Conservation (phyloP, 2,888 invertebrate species). For the Amphipyra berbera region DNA sequence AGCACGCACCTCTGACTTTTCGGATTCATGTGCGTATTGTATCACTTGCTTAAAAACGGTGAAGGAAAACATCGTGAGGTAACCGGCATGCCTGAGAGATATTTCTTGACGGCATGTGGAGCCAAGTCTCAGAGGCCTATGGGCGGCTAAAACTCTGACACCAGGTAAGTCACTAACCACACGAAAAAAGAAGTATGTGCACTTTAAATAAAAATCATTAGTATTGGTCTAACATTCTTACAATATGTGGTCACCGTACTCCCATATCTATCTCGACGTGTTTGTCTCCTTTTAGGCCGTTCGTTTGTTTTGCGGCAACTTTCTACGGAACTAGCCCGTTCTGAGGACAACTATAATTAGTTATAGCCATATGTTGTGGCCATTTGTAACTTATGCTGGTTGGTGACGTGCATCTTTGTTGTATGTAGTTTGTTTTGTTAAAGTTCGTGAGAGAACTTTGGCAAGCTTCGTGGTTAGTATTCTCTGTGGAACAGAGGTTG, state of each 20-base stretch:
- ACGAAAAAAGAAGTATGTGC: too few relatives aligned
- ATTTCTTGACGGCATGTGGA: too few relatives aligned
- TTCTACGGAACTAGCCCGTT: conserved; percentile 49
- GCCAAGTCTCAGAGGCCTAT: too few relatives aligned
- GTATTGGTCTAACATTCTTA: neutral
- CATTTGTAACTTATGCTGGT: conserved; percentile 12
- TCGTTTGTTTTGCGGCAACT: conserved; percentile 56
- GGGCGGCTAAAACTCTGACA: too few relatives aligned
- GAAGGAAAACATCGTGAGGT: too few relatives aligned
- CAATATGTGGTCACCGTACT: conserved; percentile 30
- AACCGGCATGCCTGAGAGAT: too few relatives aligned
- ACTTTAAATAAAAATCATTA: too few relatives aligned
- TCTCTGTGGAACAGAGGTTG: neutral
- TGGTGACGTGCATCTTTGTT: conserved; percentile 11
- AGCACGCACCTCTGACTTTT: too few relatives aligned
- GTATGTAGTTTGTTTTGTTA: conserved; percentile 13
- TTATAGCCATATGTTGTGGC: conserved; percentile 22
- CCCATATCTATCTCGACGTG: conserved; percentile 45
- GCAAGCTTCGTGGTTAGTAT: neutral
- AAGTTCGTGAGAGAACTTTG: neutral
- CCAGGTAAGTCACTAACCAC: too few relatives aligned
- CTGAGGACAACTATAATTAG: conserved; percentile 21
- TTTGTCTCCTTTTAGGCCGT: conserved; percentile 52
- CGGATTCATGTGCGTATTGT: too few relatives aligned
- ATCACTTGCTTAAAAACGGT: too few relatives aligned